Evolutionary conservation across 1,140 invertebrate species (phyloP).

Genomic region (Eulimnadia texana): DNA sequence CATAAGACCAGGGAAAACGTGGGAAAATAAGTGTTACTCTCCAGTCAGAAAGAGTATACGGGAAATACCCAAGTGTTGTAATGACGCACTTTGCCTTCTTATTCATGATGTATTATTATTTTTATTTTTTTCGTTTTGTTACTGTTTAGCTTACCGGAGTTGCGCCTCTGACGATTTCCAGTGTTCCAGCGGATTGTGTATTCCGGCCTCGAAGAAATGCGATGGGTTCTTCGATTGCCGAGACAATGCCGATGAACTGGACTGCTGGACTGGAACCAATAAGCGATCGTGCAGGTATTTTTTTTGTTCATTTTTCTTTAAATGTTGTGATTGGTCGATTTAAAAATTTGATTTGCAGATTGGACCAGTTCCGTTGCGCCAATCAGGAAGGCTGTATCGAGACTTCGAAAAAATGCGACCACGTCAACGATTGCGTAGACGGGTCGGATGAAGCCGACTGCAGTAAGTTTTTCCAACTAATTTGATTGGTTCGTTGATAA

Average conservation of each 20-base stretch:
- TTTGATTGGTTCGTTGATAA: neutral
- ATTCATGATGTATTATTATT: no score
- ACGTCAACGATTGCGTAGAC: conserved; percentile 74
- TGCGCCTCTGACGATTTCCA: conserved; percentile 70
- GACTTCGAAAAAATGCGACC: conserved; percentile 63
- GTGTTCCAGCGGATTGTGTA: conserved; percentile 61
- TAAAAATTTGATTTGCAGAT: conserved; percentile 47
- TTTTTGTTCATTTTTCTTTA: neutral
- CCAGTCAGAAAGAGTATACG: no score
- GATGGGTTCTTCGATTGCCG: conserved; percentile 79
- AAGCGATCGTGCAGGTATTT: conserved; percentile 10
- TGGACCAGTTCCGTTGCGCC: conserved; percentile 80
- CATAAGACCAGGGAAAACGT: no score
- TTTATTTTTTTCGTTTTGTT: conserved; percentile 9
- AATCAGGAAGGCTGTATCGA: conserved; percentile 71
- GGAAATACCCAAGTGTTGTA: no score
- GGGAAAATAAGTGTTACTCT: no score
- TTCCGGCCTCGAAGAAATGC: conserved; percentile 71
- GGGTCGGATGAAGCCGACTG: conserved; percentile 44
- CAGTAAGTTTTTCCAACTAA: conserved; percentile 25
- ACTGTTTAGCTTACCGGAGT: conserved; percentile 73
- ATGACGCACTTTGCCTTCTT: no score
- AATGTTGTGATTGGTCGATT: neutral
- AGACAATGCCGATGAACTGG: conserved; percentile 68
- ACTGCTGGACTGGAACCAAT: conserved; percentile 37